Evolutionary conservation across 2,113 vertebrate species (phyloP).

Genomic region (Mola mola): DNA sequence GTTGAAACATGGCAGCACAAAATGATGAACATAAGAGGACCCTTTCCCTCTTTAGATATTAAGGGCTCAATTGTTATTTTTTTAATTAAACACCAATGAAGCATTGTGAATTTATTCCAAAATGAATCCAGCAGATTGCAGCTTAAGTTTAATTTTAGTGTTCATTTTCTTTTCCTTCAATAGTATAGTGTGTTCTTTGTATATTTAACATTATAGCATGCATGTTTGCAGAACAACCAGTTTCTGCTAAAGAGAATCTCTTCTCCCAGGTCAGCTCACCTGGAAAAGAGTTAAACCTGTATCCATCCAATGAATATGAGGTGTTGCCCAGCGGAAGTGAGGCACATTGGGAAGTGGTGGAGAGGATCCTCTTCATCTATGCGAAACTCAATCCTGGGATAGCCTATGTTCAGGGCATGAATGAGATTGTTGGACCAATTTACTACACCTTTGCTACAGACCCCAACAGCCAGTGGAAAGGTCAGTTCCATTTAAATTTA

Average conservation of each 20-base stretch:
- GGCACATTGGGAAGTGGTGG: constrained; percentile 98
- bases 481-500: constrained; percentile 34
- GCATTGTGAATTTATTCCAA: no score
- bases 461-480: constrained; percentile 93
- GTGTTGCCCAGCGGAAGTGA: constrained; percentile 92
- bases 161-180: no score
- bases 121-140: no score
- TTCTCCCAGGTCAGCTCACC: constrained; percentile 91
- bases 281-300: constrained; percentile 82
- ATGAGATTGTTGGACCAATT: constrained; percentile 95
- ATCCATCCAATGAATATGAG: constrained; percentile 88
- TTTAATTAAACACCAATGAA: no score
- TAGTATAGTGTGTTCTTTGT: no score
- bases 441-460: constrained; percentile 98
- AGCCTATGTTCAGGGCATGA: constrained; percentile 98
- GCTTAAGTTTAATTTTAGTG: no score
- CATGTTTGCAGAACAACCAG: neutral
- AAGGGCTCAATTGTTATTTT: no score
- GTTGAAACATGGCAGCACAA: no score
- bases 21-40: no score
- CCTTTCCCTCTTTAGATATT: no score
- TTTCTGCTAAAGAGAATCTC: neutral
- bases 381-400: constrained; percentile 98
- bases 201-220: no score
- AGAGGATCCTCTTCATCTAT: constrained; percentile 97